Percentiles rank a stretch among this genome's conserved stretches.
Evolutionary conservation across 2,888 invertebrate genomes (phyloP).

Genomic region (Pandemis cinnamomeana): DNA sequence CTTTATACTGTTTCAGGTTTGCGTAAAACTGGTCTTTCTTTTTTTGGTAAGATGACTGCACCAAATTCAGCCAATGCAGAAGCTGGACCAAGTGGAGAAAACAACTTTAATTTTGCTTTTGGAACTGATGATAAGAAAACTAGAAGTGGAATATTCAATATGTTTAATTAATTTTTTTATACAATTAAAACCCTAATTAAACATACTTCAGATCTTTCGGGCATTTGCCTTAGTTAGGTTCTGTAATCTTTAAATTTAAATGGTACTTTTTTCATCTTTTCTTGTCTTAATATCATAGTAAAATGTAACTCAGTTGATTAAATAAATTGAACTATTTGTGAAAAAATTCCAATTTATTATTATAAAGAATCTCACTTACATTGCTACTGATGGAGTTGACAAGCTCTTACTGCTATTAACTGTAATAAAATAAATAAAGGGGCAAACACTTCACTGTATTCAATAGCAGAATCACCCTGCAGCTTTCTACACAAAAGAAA

Average conservation of each 20-base stretch:
- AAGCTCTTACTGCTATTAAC: conserved; percentile 95
- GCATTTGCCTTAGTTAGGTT: not conserved
- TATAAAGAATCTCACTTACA: conserved; percentile 24
- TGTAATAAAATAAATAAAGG: conserved; percentile 96
- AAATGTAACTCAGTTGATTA: not conserved
- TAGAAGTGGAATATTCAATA: conserved; percentile 71
- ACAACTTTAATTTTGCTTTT: conserved; percentile 73
- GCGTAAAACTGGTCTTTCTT: conserved; percentile 67
- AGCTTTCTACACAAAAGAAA: conserved; percentile 95
- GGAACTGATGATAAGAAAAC: conserved; percentile 67
- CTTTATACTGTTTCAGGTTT: conserved; percentile 59
- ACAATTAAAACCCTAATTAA: not conserved
- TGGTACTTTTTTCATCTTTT: not conserved
- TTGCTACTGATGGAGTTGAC: conserved; percentile 89
- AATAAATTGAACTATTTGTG: conserved; percentile 8
- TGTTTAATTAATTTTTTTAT: conserved; percentile 61
- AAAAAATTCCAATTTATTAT: conserved; percentile 37
- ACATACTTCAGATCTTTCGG: conserved; percentile 4
- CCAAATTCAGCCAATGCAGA: conserved; percentile 53
- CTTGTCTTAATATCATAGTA: not conserved
- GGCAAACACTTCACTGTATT: conserved; percentile 96
- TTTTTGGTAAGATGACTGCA: conserved; percentile 61
- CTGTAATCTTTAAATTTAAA: not conserved
- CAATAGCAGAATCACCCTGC: conserved; percentile 91
- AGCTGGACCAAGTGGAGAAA: conserved; percentile 52